Percentiles rank a stretch among this genome's conserved stretches.
phyloP scores from a whole-genome alignment of 2,797 vertebrate species.

The Gallinago nigripennis region DNA sequence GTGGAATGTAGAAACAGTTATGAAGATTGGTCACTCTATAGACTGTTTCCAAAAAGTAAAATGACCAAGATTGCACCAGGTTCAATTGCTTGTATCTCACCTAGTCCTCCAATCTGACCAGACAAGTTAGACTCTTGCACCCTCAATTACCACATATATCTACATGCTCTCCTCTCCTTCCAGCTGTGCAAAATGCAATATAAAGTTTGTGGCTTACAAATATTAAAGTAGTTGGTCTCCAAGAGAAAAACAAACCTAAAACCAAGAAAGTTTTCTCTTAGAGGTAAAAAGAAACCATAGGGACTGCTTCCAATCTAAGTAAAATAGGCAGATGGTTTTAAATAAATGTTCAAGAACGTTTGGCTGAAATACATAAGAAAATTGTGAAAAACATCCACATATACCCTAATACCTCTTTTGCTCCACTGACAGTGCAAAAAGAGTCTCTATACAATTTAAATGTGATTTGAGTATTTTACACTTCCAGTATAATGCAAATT shows the following conservation, averaged over 20 bases:
- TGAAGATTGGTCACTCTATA: neutral
- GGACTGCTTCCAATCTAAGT: neutral
- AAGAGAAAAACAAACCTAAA: neutral
- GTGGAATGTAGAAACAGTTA: neutral
- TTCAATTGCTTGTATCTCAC: neutral
- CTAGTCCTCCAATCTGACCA: neutral
- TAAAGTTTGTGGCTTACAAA: neutral
- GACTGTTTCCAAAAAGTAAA: neutral
- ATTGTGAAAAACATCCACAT: neutral
- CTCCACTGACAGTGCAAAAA: neutral
- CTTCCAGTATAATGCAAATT: neutral
- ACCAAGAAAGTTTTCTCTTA: neutral
- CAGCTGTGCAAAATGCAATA: neutral
- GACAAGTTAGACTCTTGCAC: fast-evolving
- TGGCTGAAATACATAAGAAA: neutral
- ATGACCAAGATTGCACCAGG: neutral
- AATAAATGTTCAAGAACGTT: neutral
- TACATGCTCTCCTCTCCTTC: neutral
- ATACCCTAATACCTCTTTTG: neutral
- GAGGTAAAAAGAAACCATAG: neutral
- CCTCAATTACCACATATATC: neutral
- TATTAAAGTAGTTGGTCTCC: neutral
- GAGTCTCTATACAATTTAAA: neutral
- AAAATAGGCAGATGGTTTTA: neutral
- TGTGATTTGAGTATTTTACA: neutral